A percentile compares a stretch with the other conserved stretches of the same genome.
Evolutionary conservation across 2,888 invertebrate genomes (phyloP).

Genomic region (Mesopsocus fuscifrons): DNA sequence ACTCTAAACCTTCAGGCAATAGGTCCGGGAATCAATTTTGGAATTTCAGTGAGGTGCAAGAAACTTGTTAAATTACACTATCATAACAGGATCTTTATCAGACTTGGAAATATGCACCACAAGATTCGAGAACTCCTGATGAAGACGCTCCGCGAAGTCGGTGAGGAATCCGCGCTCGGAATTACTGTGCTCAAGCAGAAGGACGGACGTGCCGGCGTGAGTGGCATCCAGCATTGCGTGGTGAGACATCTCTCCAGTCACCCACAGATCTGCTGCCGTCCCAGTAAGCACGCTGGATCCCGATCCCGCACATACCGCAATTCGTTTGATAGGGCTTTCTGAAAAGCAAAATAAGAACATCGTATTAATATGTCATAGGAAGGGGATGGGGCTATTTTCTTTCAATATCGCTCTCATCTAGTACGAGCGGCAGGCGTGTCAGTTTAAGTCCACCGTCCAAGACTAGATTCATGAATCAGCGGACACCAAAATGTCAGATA

Average conservation of each 20-base stretch:
- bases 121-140: constrained; percentile 24
- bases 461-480: no score
- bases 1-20: no score
- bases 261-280: constrained; percentile 52
- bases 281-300: constrained; percentile 59
- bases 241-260: constrained; percentile 88
- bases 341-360: constrained; percentile 20
- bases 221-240: constrained; percentile 80
- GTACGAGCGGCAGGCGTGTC: no score
- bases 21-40: no score
- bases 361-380: no score
- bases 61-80: no score
- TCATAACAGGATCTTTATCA: constrained; percentile 57
- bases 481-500: no score
- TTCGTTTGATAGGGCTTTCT: constrained; percentile 33
- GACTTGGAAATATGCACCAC: constrained; percentile 45
- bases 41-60: no score
- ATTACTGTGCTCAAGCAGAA: constrained; percentile 84
- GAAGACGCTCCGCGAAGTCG: constrained; percentile 28
- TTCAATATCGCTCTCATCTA: no score
- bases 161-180: constrained; percentile 76
- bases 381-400: no score
- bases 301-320: constrained; percentile 83
- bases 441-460: no score
- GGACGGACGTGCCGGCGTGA: constrained; percentile 57